Evolutionary conservation across 1,140 invertebrate genomes (phyloP).

Genomic region (Musca domestica): DNA sequence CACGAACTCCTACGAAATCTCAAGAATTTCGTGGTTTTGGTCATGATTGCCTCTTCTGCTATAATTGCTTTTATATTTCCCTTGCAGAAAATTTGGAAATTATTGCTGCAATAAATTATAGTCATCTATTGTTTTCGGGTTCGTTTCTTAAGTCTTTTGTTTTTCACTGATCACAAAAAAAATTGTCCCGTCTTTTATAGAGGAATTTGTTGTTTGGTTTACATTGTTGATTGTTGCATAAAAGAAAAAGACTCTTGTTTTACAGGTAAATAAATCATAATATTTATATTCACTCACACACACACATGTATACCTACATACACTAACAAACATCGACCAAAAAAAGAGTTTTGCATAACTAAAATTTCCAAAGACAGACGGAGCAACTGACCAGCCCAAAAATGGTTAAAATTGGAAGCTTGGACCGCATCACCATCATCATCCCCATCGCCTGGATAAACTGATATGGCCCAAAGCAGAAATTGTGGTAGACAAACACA

Average conservation of each 20-base stretch:
- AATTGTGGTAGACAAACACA: neutral
- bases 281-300: neutral
- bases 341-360: no score
- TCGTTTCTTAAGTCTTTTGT: slow-evolving; percentile 4
- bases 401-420: slow-evolving; percentile 16
- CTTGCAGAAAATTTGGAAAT: no score
- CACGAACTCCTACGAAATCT: no score
- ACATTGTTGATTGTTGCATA: no score
- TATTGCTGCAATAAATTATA: no score
- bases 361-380: no score
- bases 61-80: no score
- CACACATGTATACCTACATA: neutral
- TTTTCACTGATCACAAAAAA: neutral
- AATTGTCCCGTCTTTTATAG: no score
- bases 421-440: neutral
- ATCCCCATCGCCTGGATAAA: neutral
- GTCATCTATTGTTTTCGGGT: neutral
- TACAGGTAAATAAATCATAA: slow-evolving; percentile 14
- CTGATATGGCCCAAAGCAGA: neutral
- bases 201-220: no score
- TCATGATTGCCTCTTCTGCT: no score
- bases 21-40: no score
- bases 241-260: neutral
- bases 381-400: slow-evolving; percentile 6
- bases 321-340: neutral